Evolutionary conservation across 2,113 vertebrate genomes (phyloP).

Genomic region (Bujurquina vittata): DNA sequence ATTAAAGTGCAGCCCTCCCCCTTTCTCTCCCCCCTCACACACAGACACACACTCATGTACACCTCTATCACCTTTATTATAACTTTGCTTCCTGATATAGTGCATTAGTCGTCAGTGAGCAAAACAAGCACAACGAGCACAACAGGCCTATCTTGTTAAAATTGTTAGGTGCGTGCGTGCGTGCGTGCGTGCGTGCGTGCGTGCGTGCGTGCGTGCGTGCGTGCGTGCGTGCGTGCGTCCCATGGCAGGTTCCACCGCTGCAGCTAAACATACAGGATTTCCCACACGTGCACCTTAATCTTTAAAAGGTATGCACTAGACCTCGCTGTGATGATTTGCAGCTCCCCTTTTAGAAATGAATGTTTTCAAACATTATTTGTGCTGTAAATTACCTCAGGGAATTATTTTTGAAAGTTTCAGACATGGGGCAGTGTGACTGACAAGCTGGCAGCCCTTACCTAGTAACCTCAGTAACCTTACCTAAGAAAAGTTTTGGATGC

Average conservation of each 20-base stretch:
- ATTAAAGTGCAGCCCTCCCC: slow-evolving; percentile 74
- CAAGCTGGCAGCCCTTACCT: neutral
- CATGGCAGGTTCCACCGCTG: slow-evolving; percentile 13
- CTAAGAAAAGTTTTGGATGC: slow-evolving; percentile 35
- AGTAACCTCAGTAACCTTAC: slow-evolving; percentile 36
- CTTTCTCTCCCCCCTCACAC: slow-evolving; percentile 10
- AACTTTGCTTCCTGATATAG: slow-evolving; percentile 65
- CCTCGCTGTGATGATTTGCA: neutral
- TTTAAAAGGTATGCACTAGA: neutral
- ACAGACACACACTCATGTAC: slow-evolving; percentile 16
- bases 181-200: neutral
- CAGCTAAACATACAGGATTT: slow-evolving; percentile 1
- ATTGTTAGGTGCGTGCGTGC: slow-evolving; percentile 17
- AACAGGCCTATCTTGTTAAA: slow-evolving; percentile 66
- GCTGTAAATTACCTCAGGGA: neutral
- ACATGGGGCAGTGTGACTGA: slow-evolving; percentile 3
- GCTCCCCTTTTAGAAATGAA: neutral
- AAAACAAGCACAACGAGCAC: slow-evolving; percentile 47
- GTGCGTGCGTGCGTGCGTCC: slow-evolving; percentile 7
- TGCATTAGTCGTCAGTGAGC: slow-evolving; percentile 53
- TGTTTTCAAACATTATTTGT: neutral
- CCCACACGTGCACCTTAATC: neutral
- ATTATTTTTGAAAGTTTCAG: neutral
- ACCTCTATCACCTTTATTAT: slow-evolving; percentile 66
- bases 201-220: neutral